phyloP scores from a whole-genome alignment of 2,888 invertebrate species.

The Mesorhabditis spiculigera region DNA sequence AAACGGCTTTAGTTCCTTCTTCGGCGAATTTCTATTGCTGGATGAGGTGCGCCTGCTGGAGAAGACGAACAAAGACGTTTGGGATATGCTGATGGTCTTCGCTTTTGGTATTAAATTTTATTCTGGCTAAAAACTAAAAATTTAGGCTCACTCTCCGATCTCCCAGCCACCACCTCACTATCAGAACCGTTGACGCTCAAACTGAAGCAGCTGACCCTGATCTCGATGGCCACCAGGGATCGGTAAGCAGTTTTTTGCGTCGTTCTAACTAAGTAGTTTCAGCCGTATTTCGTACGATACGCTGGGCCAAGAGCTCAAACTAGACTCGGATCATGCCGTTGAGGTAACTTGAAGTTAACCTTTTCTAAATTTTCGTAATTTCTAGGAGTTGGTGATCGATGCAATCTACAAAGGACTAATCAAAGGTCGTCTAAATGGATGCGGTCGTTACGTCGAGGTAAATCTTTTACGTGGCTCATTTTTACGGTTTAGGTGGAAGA shows the following conservation, averaged over 20 bases:
- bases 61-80: background rate
- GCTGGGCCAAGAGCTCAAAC: background rate
- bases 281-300: background rate
- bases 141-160: background rate
- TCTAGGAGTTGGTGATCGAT: background rate
- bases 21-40: background rate
- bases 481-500: background rate
- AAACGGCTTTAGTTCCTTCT: background rate
- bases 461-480: background rate
- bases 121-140: background rate
- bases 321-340: conserved; percentile 1
- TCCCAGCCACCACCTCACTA: background rate
- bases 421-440: background rate
- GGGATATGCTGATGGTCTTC: background rate
- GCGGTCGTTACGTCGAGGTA: background rate
- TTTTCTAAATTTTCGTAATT: background rate
- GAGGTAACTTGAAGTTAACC: background rate
- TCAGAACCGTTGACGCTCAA: background rate
- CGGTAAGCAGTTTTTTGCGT: conserved; percentile 1
- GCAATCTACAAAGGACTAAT: conserved; percentile 1
- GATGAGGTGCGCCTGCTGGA: background rate
- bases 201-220: background rate
- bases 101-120: background rate
- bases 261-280: background rate
- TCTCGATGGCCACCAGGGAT: background rate